Evolutionary conservation across 2,888 invertebrate genomes (phyloP).

Genomic region (Tenthredo amoena): DNA sequence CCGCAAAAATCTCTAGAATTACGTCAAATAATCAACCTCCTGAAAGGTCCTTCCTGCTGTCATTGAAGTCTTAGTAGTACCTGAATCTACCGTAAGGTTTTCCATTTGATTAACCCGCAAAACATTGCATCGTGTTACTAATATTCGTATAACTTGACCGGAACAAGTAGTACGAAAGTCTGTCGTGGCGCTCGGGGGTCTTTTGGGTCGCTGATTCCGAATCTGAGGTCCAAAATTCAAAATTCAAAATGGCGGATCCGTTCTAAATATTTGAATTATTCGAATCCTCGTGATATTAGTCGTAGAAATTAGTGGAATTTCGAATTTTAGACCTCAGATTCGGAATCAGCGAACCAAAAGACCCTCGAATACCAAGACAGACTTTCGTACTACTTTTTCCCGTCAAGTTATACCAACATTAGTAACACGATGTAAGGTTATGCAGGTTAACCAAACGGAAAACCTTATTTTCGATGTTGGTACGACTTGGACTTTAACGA

Average conservation of each 20-base stretch:
- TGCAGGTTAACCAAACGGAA: too few relatives aligned
- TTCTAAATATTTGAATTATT: neutral
- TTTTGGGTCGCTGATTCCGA: neutral
- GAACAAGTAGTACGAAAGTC: neutral
- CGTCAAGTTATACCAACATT: neutral
- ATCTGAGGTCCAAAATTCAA: neutral
- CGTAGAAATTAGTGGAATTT: neutral
- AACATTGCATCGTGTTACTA: neutral
- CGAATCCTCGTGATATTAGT: too few relatives aligned
- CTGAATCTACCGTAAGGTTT: neutral
- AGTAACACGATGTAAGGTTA: neutral
- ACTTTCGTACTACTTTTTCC: neutral
- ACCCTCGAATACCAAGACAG: neutral
- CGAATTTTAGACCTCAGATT: neutral
- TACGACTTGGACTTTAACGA: too few relatives aligned
- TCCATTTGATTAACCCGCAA: neutral
- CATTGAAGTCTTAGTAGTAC: neutral
- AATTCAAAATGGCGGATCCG: neutral
- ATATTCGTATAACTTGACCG: neutral
- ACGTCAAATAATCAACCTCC: neutral
- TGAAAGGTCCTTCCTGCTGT: neutral
- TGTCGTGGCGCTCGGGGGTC: neutral
- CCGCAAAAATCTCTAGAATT: neutral
- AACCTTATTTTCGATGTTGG: neutral
- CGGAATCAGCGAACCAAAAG: neutral